Conservation (phyloP, 2,888 invertebrate species). For the Melanophora roralis region DNA sequence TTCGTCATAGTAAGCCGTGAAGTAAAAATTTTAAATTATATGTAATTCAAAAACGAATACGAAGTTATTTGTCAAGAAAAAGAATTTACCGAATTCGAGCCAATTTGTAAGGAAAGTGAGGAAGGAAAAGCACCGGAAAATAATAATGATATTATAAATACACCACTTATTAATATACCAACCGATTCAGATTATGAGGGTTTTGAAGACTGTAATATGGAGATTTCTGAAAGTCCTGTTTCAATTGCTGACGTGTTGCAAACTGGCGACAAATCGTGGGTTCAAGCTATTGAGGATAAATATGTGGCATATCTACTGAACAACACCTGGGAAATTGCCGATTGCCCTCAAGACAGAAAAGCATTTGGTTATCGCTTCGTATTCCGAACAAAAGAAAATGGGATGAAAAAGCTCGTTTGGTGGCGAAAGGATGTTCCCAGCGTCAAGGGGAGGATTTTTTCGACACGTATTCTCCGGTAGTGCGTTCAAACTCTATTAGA, state of each 20-base stretch:
- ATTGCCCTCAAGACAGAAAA: slow-evolving; percentile 38
- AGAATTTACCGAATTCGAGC: too few species aligned
- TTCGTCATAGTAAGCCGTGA: slow-evolving; percentile 55
- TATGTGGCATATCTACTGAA: slow-evolving; percentile 50
- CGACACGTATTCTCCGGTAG: too few species aligned
- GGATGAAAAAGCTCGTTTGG: too few species aligned
- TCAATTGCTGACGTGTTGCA: background rate
- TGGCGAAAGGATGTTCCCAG: too few species aligned
- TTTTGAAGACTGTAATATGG: background rate
- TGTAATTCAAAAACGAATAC: too few species aligned
- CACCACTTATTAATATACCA: too few species aligned
- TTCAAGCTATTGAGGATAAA: slow-evolving; percentile 18
- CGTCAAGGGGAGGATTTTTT: too few species aligned
- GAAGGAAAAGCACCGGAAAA: background rate
- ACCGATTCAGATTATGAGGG: background rate
- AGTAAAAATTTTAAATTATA: slow-evolving; percentile 38
- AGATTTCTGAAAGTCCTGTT: background rate
- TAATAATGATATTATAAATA: too few species aligned
- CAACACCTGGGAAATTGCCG: slow-evolving; percentile 53
- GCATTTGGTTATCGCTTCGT: slow-evolving; percentile 51
- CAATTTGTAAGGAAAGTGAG: too few species aligned
- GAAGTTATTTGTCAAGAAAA: too few species aligned
- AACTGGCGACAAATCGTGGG: background rate
- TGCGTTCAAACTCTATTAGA: too few species aligned
- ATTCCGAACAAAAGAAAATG: too few species aligned